These are phyloP conservation scores for Nesoenas mayeri DNA, from an alignment of 2,113 vertebrate genomes.

Conservation along the genomic window DNA sequence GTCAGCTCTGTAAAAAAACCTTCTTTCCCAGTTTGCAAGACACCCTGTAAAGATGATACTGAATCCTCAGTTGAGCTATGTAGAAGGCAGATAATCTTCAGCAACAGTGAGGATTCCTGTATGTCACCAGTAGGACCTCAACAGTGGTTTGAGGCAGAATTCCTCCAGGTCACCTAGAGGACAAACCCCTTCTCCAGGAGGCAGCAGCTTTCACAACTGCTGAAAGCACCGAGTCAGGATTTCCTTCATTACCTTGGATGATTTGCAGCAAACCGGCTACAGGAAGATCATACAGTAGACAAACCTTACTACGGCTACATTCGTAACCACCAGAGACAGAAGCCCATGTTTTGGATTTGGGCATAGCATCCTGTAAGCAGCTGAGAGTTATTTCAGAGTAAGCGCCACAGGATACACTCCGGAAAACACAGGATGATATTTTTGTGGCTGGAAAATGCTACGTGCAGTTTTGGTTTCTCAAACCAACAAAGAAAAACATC, in stretches of 20 bases:
- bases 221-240: neutral
- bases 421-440: neutral
- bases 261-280: neutral
- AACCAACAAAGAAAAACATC: neutral
- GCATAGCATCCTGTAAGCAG: neutral
- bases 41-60: neutral
- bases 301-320: neutral
- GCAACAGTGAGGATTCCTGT: neutral
- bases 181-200: neutral
- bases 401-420: neutral
- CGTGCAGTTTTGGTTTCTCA: neutral
- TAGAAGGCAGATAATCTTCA: neutral
- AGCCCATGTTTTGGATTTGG: neutral
- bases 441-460: neutral
- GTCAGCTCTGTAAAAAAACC: neutral
- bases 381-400: neutral
- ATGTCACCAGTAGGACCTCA: neutral
- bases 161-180: neutral
- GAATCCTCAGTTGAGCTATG: neutral
- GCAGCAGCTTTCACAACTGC: neutral
- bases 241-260: neutral
- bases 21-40: neutral
- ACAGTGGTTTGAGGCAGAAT: neutral
- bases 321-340: neutral
- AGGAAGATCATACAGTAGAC: neutral